Conservation (phyloP, 2,888 invertebrate genomes). For the Chrysomela aeneicollis region DNA sequence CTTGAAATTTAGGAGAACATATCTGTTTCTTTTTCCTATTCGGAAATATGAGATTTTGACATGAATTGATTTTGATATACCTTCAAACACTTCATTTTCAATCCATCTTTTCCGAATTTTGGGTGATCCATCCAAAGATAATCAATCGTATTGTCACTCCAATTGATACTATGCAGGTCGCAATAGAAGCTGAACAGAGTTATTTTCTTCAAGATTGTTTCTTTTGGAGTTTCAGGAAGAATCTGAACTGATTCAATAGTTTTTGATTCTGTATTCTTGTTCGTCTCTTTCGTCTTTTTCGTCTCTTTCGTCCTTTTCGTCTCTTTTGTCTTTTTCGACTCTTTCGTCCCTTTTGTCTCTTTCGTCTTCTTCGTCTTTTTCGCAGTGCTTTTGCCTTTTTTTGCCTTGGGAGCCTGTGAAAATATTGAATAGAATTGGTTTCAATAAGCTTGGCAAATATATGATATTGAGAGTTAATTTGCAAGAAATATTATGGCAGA, state of each 20-base stretch:
- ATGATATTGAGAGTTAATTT: no score
- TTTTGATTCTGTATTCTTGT: slow-evolving; percentile 30
- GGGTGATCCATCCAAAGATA: slow-evolving; percentile 67
- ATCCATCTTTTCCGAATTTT: slow-evolving; percentile 45
- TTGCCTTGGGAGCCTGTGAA: not conserved
- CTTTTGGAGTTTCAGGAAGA: slow-evolving; percentile 34
- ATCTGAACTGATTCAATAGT: slow-evolving; percentile 18
- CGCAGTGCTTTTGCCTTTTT: not conserved
- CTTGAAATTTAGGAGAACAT: no score
- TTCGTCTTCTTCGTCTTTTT: not conserved
- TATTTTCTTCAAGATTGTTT: slow-evolving; percentile 52
- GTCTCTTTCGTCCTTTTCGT: not conserved
- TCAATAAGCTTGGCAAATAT: no score
- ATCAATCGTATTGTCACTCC: slow-evolving; percentile 66
- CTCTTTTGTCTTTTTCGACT: not conserved
- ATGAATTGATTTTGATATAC: no score
- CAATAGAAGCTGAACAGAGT: slow-evolving; percentile 64
- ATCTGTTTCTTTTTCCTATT: no score
- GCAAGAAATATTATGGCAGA: no score
- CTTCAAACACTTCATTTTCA: slow-evolving; percentile 55
- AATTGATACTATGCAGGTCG: slow-evolving; percentile 61
- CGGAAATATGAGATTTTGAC: no score
- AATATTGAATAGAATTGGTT: not conserved
- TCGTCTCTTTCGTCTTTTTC: not conserved
- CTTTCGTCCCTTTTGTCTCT: no score